Percentiles rank a stretch among this genome's conserved stretches.
phyloP scores from a whole-genome alignment of 2,888 invertebrate genomes.

The Melangyna quadrimaculata region DNA sequence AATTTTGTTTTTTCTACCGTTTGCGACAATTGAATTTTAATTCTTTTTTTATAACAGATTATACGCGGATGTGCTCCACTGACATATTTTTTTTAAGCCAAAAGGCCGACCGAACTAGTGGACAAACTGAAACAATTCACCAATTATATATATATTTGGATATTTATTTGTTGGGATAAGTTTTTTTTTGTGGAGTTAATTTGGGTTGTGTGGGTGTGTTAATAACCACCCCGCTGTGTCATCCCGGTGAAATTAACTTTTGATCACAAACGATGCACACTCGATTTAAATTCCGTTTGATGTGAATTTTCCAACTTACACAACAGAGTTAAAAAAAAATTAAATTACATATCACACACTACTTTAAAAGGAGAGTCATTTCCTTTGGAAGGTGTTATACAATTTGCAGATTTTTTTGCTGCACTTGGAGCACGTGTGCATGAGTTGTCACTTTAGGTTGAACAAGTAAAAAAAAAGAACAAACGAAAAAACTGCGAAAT shows the following conservation, averaged over 20 bases:
- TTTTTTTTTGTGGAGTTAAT: neutral
- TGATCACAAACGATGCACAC: slow-evolving; percentile 1
- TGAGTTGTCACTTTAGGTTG: slow-evolving; percentile 30
- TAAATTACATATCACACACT: neutral
- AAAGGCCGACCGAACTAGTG: neutral
- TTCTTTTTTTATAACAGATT: neutral
- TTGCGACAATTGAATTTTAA: slow-evolving; percentile 40
- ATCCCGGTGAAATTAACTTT: neutral
- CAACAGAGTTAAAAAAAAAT: neutral
- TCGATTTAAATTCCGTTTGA: neutral
- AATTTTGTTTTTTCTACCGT: slow-evolving; percentile 19
- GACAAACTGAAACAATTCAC: neutral
- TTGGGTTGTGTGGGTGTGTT: neutral
- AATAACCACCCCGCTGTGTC: neutral
- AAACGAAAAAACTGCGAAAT: neutral
- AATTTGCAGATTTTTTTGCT: slow-evolving; percentile 29
- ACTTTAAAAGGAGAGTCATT: slow-evolving; percentile 6
- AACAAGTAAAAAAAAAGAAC: neutral
- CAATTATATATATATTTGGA: neutral
- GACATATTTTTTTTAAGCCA: slow-evolving; percentile 23
- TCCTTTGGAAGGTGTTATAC: slow-evolving; percentile 52
- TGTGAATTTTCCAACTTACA: slow-evolving; percentile 27
- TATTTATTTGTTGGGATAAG: neutral
- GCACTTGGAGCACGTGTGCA: slow-evolving; percentile 25
- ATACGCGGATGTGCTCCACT: neutral